These are phyloP conservation scores for Carcharodon carcharias DNA, from an alignment of 2,797 vertebrate genomes.

Conservation along the genomic window DNA sequence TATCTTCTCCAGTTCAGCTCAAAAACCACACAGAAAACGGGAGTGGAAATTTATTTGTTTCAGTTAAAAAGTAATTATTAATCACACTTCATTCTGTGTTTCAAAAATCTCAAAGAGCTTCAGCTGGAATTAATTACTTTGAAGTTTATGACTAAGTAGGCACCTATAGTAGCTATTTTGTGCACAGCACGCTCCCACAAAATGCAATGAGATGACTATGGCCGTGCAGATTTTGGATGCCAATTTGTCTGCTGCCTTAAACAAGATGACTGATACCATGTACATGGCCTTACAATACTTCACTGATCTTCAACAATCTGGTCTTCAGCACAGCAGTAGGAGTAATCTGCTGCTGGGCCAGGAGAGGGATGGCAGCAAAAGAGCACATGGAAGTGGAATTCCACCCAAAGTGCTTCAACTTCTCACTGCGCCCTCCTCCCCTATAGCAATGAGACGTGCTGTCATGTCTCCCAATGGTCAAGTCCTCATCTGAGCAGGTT, in stretches of 20 bases:
- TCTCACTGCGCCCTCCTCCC: background rate
- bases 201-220: background rate
- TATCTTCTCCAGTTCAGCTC: background rate
- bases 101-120: background rate
- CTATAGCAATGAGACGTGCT: background rate
- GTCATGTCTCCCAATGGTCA: background rate
- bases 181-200: background rate
- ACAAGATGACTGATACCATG: background rate
- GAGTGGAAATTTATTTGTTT: background rate
- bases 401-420: background rate
- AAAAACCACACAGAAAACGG: background rate
- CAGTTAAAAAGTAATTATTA: background rate
- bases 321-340: background rate
- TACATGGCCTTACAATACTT: background rate
- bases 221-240: background rate
- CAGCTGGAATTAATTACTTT: background rate
- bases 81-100: background rate
- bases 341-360: background rate
- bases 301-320: background rate
- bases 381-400: background rate
- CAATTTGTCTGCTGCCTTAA: background rate
- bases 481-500: too few species aligned
- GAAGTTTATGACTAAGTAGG: background rate
- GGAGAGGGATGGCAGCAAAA: background rate
- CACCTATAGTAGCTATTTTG: background rate